These are phyloP conservation scores for Coelinius sp. DNA, from an alignment of 2,888 invertebrate genomes.

Conservation along the genomic window DNA sequence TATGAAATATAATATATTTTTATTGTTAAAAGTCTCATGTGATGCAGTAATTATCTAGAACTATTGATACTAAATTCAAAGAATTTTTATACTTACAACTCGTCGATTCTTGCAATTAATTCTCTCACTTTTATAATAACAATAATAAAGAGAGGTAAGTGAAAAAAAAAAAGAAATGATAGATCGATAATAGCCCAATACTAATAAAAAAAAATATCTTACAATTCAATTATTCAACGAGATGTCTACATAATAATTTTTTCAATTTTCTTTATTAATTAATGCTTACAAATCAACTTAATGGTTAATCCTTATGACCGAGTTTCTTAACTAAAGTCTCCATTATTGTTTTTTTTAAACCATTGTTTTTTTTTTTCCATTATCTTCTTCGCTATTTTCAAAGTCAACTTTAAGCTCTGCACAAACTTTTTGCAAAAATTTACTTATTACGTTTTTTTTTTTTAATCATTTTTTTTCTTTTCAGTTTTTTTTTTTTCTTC, in stretches of 20 bases:
- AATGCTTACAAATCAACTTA: slow-evolving; percentile 63
- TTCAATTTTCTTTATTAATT: slow-evolving; percentile 52
- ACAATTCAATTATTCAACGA: slow-evolving; percentile 52
- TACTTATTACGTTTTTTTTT: slow-evolving; percentile 34
- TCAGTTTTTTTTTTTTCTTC: slow-evolving; percentile 56
- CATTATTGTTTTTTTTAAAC: slow-evolving; percentile 39
- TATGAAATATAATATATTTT: slow-evolving; percentile 48
- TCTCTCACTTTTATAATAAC: no score
- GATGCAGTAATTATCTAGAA: slow-evolving; percentile 61
- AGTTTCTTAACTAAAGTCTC: slow-evolving; percentile 43
- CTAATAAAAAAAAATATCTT: no score
- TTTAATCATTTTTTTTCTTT: slow-evolving; percentile 37
- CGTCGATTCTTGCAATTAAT: slow-evolving; percentile 63
- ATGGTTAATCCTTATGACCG: slow-evolving; percentile 43
- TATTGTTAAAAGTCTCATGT: slow-evolving; percentile 39
- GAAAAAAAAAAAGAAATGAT: neutral
- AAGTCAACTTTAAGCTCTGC: slow-evolving; percentile 51
- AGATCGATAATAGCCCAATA: no score
- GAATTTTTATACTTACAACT: no score
- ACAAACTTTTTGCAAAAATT: slow-evolving; percentile 31
- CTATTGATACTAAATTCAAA: slow-evolving; percentile 70
- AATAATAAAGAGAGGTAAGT: no score
- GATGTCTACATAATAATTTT: slow-evolving; percentile 25
- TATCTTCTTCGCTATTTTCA: slow-evolving; percentile 41
- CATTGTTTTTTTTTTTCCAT: slow-evolving; percentile 39